These are phyloP conservation scores for Melanocharis versteri DNA, from an alignment of 2,113 vertebrate species.

Conservation along the genomic window DNA sequence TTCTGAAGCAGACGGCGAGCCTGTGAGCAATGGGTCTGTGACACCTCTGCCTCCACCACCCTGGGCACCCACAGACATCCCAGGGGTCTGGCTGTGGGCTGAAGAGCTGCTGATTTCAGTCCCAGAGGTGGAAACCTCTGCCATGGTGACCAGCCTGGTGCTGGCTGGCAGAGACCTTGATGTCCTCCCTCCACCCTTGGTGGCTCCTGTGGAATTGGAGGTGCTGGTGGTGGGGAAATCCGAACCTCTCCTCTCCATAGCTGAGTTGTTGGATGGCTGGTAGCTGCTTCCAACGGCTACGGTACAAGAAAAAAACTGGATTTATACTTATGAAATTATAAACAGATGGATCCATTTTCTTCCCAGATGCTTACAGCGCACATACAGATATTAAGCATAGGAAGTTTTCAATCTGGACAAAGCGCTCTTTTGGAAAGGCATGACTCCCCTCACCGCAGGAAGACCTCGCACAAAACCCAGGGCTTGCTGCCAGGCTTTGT, in stretches of 20 bases:
- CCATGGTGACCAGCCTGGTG: neutral
- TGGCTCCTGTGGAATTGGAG: constrained; percentile 74
- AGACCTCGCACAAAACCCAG: neutral
- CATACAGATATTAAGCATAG: neutral
- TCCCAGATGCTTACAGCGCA: neutral
- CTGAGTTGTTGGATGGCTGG: neutral
- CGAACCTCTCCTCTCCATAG: constrained; percentile 9
- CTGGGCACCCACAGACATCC: neutral
- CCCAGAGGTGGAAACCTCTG: constrained; percentile 1
- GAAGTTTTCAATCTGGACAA: constrained; percentile 56
- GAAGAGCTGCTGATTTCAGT: neutral
- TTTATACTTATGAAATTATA: neutral
- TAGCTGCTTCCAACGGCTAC: constrained; percentile 53
- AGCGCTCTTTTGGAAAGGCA: constrained; percentile 28
- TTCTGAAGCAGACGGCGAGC: neutral
- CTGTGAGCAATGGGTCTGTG: neutral
- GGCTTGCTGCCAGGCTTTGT: neutral
- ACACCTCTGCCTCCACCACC: neutral
- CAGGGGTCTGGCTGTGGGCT: neutral
- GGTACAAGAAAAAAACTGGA: neutral
- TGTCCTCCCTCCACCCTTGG: constrained; percentile 74
- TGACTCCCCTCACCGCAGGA: neutral
- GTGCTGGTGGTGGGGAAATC: constrained; percentile 50
- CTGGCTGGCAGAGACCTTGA: constrained; percentile 76
- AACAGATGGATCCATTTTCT: constrained; percentile 50